Evolutionary conservation across 23 tunicate genomes (phyloP), one percentile per base, ranked within the genome.

Genomic region (Halocynthia aurantium): DNA sequence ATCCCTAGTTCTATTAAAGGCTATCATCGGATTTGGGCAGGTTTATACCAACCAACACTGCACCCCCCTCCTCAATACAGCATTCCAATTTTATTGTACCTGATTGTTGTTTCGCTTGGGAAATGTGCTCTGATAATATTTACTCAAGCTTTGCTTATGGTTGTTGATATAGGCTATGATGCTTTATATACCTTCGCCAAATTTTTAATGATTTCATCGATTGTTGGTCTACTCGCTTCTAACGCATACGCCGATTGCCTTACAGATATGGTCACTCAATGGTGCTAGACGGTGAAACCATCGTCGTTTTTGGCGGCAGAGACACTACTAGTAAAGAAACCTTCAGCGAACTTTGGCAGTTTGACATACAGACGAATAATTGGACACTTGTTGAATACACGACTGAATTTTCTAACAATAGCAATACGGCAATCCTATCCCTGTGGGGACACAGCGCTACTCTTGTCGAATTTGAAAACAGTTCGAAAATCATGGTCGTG

Each of bases 281-380:
- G 84, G 83, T 91, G 55, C 60, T 52, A 15, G 55, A 55, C 57
- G 20, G 68, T 56, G 55, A 81, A 18, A 62, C 19, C 6, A 61
- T 91, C 68, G 7, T 80, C 40, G 84, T 91, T 7, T 91, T 91
- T 71, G 97, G 97, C 20, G 97, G 97, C 50, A 81, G 83, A 64
- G 78, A 78, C 31, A 57, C 63, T 15, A 52, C 50, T 51, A 80
- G 52, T 17, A 83, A 82, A 66, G 67, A 31, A 6, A 61, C 83
- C n/a, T 78, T 76, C 11, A 72, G 76, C 68, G 86, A 91, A 7
- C 22, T 85, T 20, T 91, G 97, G 97, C 52, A 62, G 21, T 91
- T 63, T 71, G 76, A 91, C 53, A 51, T 71, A 18, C 12, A 6
- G 9, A 7, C 53, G 11, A 62, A 52, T n/a, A 51, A 61, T 6